These are phyloP conservation scores for Craniophora ligustri DNA, from an alignment of 2,888 invertebrate species.

Conservation along the genomic window DNA sequence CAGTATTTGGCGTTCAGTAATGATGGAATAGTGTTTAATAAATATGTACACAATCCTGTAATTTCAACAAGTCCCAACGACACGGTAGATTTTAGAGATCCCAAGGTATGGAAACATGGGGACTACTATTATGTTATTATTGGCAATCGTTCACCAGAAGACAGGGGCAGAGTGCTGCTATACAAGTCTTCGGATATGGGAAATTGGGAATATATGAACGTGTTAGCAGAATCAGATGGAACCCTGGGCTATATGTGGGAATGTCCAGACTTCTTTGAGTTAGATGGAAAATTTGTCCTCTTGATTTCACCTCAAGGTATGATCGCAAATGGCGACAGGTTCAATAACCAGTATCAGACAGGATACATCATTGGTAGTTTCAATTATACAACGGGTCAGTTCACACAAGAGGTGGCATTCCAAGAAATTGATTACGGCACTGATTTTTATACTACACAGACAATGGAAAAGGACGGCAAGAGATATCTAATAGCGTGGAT, in stretches of 20 bases:
- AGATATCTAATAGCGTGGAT: constrained; percentile 81
- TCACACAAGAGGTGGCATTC: constrained; percentile 69
- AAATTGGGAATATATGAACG: constrained; percentile 74
- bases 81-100: constrained; percentile 82
- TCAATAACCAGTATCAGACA: constrained; percentile 74
- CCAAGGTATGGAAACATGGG: constrained; percentile 80
- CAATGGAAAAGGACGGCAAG: constrained; percentile 71
- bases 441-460: constrained; percentile 84
- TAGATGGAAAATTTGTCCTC: constrained; percentile 76
- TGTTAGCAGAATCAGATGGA: constrained; percentile 74
- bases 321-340: constrained; percentile 74
- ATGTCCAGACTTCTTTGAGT: constrained; percentile 85
- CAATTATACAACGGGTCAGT: constrained; percentile 72
- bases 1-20: constrained; percentile 78
- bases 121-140: constrained; percentile 78
- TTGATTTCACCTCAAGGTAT: constrained; percentile 83
- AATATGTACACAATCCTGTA: constrained; percentile 79
- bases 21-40: constrained; percentile 76
- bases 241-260: constrained; percentile 84
- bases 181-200: constrained; percentile 78
- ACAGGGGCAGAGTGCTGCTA: constrained; percentile 73
- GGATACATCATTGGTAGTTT: constrained; percentile 82
- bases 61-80: constrained; percentile 69
- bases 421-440: constrained; percentile 83
- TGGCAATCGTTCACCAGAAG: constrained; percentile 72